phyloP scores from a whole-genome alignment of 1,140 invertebrate species.

The Bemisia tabaci region DNA sequence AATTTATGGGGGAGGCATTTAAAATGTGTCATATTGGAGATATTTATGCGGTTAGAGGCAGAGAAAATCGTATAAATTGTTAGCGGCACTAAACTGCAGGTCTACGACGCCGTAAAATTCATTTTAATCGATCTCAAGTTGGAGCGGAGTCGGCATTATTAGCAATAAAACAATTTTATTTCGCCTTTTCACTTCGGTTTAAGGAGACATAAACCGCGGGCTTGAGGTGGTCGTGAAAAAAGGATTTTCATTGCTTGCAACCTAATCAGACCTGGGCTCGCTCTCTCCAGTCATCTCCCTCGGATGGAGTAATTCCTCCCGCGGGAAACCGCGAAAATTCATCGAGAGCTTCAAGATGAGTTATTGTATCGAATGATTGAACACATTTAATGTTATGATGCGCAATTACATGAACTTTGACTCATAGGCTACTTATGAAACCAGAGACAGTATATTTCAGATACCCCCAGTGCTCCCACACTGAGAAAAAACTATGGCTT shows the following conservation, averaged over 20 bases:
- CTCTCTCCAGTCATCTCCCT: background rate
- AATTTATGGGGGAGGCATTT: background rate
- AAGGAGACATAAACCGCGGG: background rate
- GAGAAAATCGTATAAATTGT: background rate
- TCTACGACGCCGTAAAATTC: background rate
- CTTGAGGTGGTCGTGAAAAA: background rate
- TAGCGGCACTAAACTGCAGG: background rate
- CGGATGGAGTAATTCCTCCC: too few relatives aligned
- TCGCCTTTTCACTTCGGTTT: background rate
- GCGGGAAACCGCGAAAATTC: too few relatives aligned
- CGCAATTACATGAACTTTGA: too few relatives aligned
- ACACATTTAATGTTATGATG: too few relatives aligned
- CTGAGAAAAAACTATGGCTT: too few relatives aligned
- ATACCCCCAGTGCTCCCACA: too few relatives aligned
- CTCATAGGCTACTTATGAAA: too few relatives aligned
- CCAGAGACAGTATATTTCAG: too few relatives aligned
- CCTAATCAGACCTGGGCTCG: background rate
- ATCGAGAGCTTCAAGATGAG: too few relatives aligned
- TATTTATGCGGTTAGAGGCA: background rate
- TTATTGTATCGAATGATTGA: too few relatives aligned
- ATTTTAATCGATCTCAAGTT: background rate
- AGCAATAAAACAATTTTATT: background rate
- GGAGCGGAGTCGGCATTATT: background rate
- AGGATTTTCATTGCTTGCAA: background rate
- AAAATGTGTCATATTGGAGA: background rate